These are phyloP conservation scores for Platyscapa corneri DNA, from an alignment of 1,140 invertebrate species.

Conservation along the genomic window DNA sequence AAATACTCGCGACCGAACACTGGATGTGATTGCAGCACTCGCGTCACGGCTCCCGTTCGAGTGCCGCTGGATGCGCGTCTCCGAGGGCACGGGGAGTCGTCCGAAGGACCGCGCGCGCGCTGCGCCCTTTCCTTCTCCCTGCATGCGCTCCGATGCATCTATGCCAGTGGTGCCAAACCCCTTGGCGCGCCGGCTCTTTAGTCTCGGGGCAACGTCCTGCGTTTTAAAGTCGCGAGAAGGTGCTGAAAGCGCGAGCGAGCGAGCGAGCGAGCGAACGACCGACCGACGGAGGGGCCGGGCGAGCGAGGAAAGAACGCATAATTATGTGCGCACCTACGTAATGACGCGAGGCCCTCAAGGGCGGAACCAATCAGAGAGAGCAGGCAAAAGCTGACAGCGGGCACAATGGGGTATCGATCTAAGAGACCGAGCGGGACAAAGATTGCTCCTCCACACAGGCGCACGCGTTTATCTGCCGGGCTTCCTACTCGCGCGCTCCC, in stretches of 20 bases:
- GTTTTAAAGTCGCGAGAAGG: slow-evolving; percentile 68
- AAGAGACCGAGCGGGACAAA: not conserved
- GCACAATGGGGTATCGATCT: slow-evolving; percentile 37
- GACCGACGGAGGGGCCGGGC: not conserved
- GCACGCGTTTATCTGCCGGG: not conserved
- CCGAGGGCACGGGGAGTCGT: not conserved
- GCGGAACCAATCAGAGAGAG: slow-evolving; percentile 29
- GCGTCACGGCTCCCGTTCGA: not conserved
- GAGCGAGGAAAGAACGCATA: slow-evolving; percentile 35
- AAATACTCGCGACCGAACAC: not conserved
- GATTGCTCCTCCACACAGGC: not conserved
- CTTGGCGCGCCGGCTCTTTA: slow-evolving; percentile 54
- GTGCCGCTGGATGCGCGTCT: not conserved
- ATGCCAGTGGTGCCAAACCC: slow-evolving; percentile 74
- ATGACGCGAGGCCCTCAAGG: slow-evolving; percentile 17
- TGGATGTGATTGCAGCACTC: not conserved
- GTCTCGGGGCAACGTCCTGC: slow-evolving; percentile 70
- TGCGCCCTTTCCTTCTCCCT: slow-evolving; percentile 22
- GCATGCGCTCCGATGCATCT: slow-evolving; percentile 63
- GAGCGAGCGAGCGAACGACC: not conserved
- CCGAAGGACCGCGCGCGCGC: not conserved
- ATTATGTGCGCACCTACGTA: slow-evolving; percentile 47
- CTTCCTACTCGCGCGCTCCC: too few species aligned
- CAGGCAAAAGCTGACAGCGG: slow-evolving; percentile 28
- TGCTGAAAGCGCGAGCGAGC: not conserved